phyloP scores from a whole-genome alignment of 2,888 invertebrate genomes.

The Melanargia galathea region DNA sequence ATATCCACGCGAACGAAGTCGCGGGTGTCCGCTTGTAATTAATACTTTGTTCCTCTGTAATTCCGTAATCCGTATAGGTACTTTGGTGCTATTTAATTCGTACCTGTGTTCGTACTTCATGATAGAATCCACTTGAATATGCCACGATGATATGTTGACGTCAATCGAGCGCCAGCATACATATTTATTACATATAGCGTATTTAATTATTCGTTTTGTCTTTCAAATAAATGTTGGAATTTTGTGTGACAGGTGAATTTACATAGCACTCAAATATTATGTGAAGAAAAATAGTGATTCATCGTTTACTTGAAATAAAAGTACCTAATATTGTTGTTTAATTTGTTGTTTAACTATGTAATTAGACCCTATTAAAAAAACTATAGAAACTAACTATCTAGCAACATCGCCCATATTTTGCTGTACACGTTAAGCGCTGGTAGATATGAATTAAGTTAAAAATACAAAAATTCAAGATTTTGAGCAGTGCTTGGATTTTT shows the following conservation, averaged over 20 bases:
- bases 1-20: no score
- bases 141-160: constrained; percentile 45
- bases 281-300: constrained; percentile 15
- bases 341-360: no score
- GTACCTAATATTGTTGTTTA: no score
- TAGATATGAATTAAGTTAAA: no score
- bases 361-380: no score
- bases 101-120: constrained; percentile 6
- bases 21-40: no score
- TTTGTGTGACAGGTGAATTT: constrained; percentile 42
- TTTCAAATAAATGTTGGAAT: constrained; percentile 43
- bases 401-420: no score
- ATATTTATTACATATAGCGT: constrained; percentile 45
- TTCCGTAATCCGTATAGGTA: no score
- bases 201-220: constrained; percentile 47
- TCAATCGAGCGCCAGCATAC: constrained; percentile 47
- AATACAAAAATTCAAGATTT: no score
- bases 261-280: constrained; percentile 35
- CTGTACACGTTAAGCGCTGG: no score
- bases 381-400: no score
- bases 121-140: constrained; percentile 4
- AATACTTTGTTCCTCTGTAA: not conserved
- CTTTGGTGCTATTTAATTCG: constrained; percentile 6
- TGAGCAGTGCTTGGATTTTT: no score
- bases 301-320: constrained; percentile 3